phyloP scores from a whole-genome alignment of 2,888 invertebrate genomes.

The Scaptomyza cyrtandrae region DNA sequence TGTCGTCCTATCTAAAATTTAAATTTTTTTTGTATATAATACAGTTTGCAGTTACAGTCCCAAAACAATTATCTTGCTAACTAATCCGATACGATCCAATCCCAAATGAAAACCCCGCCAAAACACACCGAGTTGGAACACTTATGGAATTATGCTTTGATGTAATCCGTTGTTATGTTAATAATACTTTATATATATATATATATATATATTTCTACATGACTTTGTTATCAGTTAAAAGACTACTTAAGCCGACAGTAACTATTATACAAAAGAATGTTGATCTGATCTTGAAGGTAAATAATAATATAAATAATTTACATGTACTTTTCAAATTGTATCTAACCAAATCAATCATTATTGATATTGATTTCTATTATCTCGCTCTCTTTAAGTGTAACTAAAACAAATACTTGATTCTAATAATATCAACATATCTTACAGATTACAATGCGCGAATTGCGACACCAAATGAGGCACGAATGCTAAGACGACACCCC shows the following conservation, averaged over 20 bases:
- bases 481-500: constrained; percentile 13
- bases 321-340: constrained; percentile 55
- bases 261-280: constrained; percentile 45
- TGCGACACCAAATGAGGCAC: constrained; percentile 63
- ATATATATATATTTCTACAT: constrained; percentile 36
- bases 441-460: constrained; percentile 71
- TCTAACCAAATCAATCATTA: constrained; percentile 29
- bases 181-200: constrained; percentile 33
- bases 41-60: constrained; percentile 17
- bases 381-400: not conserved
- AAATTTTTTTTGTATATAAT: constrained; percentile 49
- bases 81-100: not conserved
- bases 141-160: constrained; percentile 10
- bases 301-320: constrained; percentile 54
- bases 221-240: constrained; percentile 60
- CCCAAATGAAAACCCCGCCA: not conserved
- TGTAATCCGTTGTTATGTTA: constrained; percentile 35
- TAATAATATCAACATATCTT: constrained; percentile 40
- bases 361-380: not conserved
- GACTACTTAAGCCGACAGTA: constrained; percentile 55
- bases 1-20: constrained; percentile 18
- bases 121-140: constrained; percentile 24
- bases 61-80: constrained; percentile 21
- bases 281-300: constrained; percentile 63
- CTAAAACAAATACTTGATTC: not conserved